Evolutionary conservation across 2,888 invertebrate species (phyloP).

Genomic region (Phrixothrix hirtus): DNA sequence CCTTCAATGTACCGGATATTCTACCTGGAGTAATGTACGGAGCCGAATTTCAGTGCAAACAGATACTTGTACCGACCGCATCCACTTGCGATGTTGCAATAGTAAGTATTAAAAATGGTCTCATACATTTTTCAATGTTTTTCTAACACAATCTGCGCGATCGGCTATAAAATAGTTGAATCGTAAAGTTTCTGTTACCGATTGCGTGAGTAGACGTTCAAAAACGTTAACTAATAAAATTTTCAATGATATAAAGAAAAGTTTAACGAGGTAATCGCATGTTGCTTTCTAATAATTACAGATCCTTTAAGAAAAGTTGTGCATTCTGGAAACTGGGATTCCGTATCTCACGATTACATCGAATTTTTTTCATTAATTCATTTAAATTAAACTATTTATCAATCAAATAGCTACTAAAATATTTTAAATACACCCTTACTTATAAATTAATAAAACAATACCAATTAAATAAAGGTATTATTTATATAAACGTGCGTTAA

Average conservation of each 20-base stretch:
- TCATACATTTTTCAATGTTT: slow-evolving; percentile 18
- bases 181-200: slow-evolving; percentile 17
- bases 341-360: no score
- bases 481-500: no score
- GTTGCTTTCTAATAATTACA: no score
- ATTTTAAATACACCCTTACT: no score
- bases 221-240: slow-evolving; percentile 11
- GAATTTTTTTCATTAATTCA: no score
- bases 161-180: slow-evolving; percentile 16
- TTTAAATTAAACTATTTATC: no score
- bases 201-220: neutral
- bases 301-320: no score
- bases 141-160: slow-evolving; percentile 12
- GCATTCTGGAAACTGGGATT: no score
- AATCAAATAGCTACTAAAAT: no score
- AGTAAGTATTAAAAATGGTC: slow-evolving; percentile 41
- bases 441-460: no score
- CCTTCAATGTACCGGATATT: slow-evolving; percentile 43
- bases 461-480: no score
- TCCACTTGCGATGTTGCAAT: slow-evolving; percentile 52
- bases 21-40: slow-evolving; percentile 62
- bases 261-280: slow-evolving; percentile 17
- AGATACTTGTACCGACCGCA: slow-evolving; percentile 58
- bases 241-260: slow-evolving; percentile 11
- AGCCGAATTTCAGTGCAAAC: slow-evolving; percentile 61